Conservation (phyloP, 2,797 vertebrate species). For the Microchirus variegatus region DNA sequence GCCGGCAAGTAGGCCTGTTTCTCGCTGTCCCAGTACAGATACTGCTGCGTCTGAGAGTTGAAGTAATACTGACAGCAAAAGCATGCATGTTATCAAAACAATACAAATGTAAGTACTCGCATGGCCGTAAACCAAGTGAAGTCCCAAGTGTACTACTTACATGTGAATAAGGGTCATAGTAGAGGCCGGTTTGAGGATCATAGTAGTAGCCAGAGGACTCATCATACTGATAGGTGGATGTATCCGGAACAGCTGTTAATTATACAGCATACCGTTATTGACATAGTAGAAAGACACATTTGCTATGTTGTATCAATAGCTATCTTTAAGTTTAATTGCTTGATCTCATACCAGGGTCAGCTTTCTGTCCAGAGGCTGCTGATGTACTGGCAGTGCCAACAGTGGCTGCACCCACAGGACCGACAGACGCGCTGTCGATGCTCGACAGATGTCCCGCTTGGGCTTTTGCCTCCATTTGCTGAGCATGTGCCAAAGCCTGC, state of each 20-base stretch:
- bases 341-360: conserved; percentile 51
- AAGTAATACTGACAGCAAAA: conserved; percentile 92
- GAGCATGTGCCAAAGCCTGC: conserved; percentile 65
- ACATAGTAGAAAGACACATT: not conserved
- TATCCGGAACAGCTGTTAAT: conserved; percentile 88
- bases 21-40: conserved; percentile 97
- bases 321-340: conserved; percentile 6
- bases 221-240: conserved; percentile 97
- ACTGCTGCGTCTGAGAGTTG: conserved; percentile 97
- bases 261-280: conserved; percentile 6
- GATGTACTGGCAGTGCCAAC: conserved; percentile 32
- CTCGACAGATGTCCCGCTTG: conserved; percentile 60
- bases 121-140: not conserved
- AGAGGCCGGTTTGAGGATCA: conserved; percentile 93
- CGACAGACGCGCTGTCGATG: conserved; percentile 49
- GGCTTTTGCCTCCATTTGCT: conserved; percentile 63
- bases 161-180: conserved; percentile 96
- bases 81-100: conserved; percentile 1
- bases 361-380: conserved; percentile 44
- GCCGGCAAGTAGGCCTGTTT: conserved; percentile 94
- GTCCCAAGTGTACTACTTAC: conserved; percentile 70
- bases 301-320: not conserved
- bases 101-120: not conserved
- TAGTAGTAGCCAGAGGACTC: conserved; percentile 98
- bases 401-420: conserved; percentile 35